Conservation (phyloP, 2,113 vertebrate genomes). For the Bubo scandiacus region DNA sequence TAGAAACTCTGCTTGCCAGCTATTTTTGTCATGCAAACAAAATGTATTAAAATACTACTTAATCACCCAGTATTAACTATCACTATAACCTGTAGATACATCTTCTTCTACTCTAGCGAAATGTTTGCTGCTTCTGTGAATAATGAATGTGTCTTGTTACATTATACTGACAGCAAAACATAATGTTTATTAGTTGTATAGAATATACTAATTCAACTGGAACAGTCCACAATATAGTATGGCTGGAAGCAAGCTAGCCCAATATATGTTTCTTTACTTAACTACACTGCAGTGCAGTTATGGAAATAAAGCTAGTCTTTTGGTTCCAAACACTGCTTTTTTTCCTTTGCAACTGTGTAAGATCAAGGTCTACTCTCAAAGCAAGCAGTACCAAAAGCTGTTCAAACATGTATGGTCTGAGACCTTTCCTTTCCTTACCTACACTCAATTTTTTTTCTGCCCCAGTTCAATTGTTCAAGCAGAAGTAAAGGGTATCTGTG, state of each 20-base stretch:
- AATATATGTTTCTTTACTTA: not conserved
- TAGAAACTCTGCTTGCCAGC: not conserved
- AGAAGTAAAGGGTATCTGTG: not conserved
- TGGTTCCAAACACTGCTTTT: not conserved
- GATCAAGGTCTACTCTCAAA: not conserved
- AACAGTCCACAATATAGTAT: not conserved
- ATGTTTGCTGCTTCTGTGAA: not conserved
- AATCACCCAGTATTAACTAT: not conserved
- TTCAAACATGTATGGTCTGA: fast-evolving
- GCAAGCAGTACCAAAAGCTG: not conserved
- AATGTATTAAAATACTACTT: not conserved
- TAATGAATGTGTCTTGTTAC: not conserved
- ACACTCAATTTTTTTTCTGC: not conserved
- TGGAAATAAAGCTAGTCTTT: not conserved
- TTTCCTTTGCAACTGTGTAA: not conserved
- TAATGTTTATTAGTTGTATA: not conserved
- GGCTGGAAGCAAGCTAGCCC: not conserved
- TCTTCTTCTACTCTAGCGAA: not conserved
- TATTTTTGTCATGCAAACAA: not conserved
- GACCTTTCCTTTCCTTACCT: not conserved
- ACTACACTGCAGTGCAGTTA: not conserved
- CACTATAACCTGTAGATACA: not conserved
- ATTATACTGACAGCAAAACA: not conserved
- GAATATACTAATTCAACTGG: not conserved
- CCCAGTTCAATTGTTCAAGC: not conserved